Conservation (phyloP, 2,113 vertebrate genomes). For the Apus apus region DNA sequence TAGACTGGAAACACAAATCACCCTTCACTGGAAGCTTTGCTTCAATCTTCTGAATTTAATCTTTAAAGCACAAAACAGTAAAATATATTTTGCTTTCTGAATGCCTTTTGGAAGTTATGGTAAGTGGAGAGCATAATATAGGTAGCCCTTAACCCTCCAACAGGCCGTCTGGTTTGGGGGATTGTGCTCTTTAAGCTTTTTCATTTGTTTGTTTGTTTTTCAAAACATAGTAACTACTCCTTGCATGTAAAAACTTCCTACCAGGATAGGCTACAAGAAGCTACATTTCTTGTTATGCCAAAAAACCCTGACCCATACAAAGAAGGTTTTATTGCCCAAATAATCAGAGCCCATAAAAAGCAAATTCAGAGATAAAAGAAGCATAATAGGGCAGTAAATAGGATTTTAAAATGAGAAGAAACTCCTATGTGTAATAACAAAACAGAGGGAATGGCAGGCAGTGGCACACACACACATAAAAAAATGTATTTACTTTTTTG, state of each 20-base stretch:
- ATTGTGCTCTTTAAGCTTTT: not conserved
- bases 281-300: not conserved
- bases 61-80: not conserved
- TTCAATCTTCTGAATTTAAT: not conserved
- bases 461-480: not conserved
- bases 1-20: not conserved
- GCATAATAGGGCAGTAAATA: not conserved
- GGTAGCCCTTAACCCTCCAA: not conserved
- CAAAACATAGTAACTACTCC: not conserved
- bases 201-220: not conserved
- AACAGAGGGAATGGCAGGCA: not conserved
- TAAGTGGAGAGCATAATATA: not conserved
- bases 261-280: not conserved
- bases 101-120: not conserved
- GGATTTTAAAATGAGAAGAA: constrained; percentile 1
- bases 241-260: not conserved
- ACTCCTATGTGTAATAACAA: not conserved
- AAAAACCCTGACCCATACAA: not conserved
- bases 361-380: constrained; percentile 24
- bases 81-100: not conserved
- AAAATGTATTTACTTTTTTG: not conserved
- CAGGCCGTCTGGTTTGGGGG: not conserved
- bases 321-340: not conserved
- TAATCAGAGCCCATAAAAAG: not conserved
- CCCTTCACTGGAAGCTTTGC: not conserved